Base-by-base conservation (phyloP, 30 jellyfish, hydroid and myxozoan species). In the Cassiopea xamachana region DNA sequence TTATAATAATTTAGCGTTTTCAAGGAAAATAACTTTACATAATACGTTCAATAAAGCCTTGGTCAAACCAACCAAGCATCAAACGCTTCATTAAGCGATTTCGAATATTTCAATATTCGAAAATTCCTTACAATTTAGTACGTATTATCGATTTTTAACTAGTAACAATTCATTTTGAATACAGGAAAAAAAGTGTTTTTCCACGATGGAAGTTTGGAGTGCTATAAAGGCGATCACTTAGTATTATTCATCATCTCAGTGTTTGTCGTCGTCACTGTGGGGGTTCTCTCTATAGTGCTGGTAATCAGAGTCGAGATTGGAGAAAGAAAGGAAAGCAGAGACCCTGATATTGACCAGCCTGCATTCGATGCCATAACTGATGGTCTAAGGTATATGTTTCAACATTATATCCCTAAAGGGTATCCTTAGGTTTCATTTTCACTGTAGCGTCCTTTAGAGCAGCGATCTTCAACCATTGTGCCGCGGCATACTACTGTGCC, bases 201-300 rank as follows among this genome's bases (percentile, higher is more conserved):
- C 81, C 69, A 79, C 67, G 96, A 89, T 80, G 96, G 96, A 12
- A 89, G 91, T 62, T 82, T 81, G 84, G 96, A 89, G 69, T 89
- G 96, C 50, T 69, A 47, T 16, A 51, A 59, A 50, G 96, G 96
- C 44, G 64, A 61, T 79, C 96, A 89, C 60, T 60, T 81, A 27
- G 83, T 19, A 13, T 74, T 89, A 8, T 80, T 79, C 73, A 18
- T 81, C 61, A n/a, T 89, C 7, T 79, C 96, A 44, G 82, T 67
- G 1, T 1, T 87, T 44, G 79, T 87, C 47, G 50, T 77, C 75
- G 12, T 77, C 84, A 1, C 64, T 62, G 19, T 89, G n/a, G 87
- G 58, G 12, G 18, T 89, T 18, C 59, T 89, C 73, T 68, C 87
- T 6, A 90, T 90, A 6, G 58, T 69, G 73, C 84, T 89, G 15